Conservation (phyloP, 2,797 vertebrate genomes). For the Clarias platycephalus region DNA sequence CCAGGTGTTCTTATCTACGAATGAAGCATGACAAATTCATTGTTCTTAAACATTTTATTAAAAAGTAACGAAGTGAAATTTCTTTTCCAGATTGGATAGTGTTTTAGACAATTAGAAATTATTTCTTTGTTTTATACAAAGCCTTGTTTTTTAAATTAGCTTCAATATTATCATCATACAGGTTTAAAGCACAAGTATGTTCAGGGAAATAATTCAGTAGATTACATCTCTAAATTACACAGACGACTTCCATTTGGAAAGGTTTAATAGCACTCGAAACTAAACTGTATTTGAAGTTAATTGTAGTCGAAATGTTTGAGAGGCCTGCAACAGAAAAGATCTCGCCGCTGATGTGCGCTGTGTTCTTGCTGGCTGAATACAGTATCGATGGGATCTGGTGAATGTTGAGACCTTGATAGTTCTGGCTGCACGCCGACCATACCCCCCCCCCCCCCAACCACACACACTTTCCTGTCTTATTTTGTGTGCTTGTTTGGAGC, state of each 20-base stretch:
- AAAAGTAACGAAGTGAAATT: neutral
- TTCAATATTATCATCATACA: neutral
- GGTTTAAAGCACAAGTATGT: neutral
- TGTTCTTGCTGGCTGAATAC: neutral
- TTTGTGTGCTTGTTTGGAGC: conserved; percentile 18
- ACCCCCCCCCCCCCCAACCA: neutral
- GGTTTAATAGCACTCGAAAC: neutral
- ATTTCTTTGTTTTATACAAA: neutral
- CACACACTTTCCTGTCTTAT: conserved; percentile 20
- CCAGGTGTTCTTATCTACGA: neutral
- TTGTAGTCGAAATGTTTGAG: neutral
- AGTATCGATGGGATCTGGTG: neutral
- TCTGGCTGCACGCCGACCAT: conserved; percentile 18
- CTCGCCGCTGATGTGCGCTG: neutral
- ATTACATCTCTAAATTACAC: neutral
- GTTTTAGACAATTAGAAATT: neutral
- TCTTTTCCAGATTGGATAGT: neutral
- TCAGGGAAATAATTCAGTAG: neutral
- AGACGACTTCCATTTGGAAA: neutral
- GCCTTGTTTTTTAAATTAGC: neutral
- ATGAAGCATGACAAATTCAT: neutral
- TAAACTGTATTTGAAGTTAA: neutral
- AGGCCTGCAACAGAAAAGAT: neutral
- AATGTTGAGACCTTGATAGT: neutral
- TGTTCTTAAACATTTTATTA: neutral